These are phyloP conservation scores for Dione juno DNA, from an alignment of 2,888 invertebrate species.

Conservation along the genomic window DNA sequence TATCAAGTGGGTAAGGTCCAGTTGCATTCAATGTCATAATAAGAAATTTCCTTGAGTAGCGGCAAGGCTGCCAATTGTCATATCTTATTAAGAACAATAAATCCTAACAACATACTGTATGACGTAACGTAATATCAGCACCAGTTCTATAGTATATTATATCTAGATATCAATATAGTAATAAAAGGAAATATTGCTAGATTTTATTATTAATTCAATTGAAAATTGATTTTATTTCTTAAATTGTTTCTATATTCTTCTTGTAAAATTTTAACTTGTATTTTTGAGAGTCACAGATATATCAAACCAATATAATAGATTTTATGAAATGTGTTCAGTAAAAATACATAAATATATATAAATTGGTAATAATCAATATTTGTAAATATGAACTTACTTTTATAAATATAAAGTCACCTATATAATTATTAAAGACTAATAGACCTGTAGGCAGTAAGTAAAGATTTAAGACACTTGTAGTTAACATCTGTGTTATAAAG, in stretches of 20 bases:
- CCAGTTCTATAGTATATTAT: neutral
- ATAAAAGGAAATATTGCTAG: neutral
- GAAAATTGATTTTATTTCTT: neutral
- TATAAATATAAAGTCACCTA: neutral
- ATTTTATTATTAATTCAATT: neutral
- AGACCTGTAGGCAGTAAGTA: neutral
- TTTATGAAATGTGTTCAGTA: too few relatives aligned
- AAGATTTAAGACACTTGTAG: neutral
- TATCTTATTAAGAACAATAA: constrained; percentile 44
- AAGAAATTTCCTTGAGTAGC: constrained; percentile 52
- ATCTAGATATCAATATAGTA: neutral
- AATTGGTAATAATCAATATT: neutral
- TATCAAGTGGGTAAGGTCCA: constrained; percentile 33
- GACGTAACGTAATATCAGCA: constrained; percentile 18
- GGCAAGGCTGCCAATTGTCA: constrained; percentile 53
- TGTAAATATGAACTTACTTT: neutral
- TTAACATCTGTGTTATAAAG: too few relatives aligned
- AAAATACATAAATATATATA: too few relatives aligned
- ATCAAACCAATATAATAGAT: too few relatives aligned
- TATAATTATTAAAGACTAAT: neutral
- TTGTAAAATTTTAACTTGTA: neutral
- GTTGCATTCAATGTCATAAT: constrained; percentile 57
- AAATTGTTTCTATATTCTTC: neutral
- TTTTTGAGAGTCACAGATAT: neutral
- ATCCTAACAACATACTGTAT: constrained; percentile 25